These are phyloP conservation scores for Epinephelus moara DNA, from an alignment of 2,113 vertebrate species.

Conservation along the genomic window DNA sequence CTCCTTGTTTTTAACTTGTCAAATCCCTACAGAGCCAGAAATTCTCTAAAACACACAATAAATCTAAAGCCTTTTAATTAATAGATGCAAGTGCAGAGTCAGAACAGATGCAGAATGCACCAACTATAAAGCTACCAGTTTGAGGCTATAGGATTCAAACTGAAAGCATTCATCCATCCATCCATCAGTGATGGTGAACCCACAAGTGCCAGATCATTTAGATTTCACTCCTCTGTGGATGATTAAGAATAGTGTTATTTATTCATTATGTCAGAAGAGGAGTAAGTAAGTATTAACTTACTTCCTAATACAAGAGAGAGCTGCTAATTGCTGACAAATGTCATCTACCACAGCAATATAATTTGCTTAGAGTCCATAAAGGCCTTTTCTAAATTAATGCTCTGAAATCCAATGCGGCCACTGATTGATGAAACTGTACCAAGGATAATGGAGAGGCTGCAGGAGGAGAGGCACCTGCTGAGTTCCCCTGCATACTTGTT, in stretches of 20 bases:
- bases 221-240: neutral
- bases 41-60: neutral
- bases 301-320: slow-evolving; percentile 25
- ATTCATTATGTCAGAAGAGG: neutral
- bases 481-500: slow-evolving; percentile 54
- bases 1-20: neutral
- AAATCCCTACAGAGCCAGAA: neutral
- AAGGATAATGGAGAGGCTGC: slow-evolving; percentile 47
- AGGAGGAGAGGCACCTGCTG: slow-evolving; percentile 47
- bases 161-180: neutral
- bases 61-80: neutral
- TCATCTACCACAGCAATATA: slow-evolving; percentile 52
- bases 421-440: slow-evolving; percentile 60
- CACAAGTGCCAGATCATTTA: neutral
- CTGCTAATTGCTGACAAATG: slow-evolving; percentile 60
- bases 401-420: slow-evolving; percentile 71
- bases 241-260: neutral
- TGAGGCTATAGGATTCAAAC: neutral
- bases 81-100: neutral
- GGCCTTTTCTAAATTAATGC: slow-evolving; percentile 53
- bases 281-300: slow-evolving; percentile 26
- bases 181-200: neutral
- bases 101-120: neutral
- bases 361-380: slow-evolving; percentile 61
- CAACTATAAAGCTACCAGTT: neutral